Percentiles rank a stretch among this genome's conserved stretches.
Conservation (phyloP, 2,113 vertebrate species). For the Chaetorhynchus papuensis region DNA sequence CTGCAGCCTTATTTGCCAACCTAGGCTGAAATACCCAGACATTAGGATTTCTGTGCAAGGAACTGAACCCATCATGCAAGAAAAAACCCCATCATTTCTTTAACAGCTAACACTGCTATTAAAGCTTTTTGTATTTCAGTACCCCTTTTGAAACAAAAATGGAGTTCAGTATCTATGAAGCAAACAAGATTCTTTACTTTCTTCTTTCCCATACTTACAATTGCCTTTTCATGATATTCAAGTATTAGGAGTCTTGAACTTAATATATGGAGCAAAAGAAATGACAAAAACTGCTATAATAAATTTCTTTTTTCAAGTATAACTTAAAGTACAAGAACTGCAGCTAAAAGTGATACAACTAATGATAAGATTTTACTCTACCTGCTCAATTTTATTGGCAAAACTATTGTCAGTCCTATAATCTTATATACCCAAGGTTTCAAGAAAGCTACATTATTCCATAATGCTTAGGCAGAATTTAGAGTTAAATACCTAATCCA, state of each 20-base stretch:
- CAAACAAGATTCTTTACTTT: background rate
- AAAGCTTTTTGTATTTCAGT: background rate
- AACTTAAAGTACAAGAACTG: background rate
- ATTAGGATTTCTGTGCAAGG: background rate
- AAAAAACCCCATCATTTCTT: rapidly evolving
- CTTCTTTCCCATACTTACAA: background rate
- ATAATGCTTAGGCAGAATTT: background rate
- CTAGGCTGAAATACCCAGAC: background rate
- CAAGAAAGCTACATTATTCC: background rate
- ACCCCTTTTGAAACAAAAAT: background rate
- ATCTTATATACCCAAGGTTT: background rate
- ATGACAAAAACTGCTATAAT: background rate
- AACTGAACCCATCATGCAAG: background rate
- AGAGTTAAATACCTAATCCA: background rate
- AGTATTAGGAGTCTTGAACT: background rate
- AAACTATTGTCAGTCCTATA: background rate
- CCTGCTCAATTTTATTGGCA: background rate
- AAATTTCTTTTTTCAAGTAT: background rate
- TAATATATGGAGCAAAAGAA: background rate
- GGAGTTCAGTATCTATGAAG: background rate
- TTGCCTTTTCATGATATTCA: background rate
- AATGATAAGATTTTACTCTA: background rate
- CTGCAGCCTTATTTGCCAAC: background rate
- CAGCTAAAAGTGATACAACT: background rate
- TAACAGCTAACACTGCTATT: background rate